phyloP scores from a whole-genome alignment of 23 tunicate genomes.

The Clavelina lepadiformis region DNA sequence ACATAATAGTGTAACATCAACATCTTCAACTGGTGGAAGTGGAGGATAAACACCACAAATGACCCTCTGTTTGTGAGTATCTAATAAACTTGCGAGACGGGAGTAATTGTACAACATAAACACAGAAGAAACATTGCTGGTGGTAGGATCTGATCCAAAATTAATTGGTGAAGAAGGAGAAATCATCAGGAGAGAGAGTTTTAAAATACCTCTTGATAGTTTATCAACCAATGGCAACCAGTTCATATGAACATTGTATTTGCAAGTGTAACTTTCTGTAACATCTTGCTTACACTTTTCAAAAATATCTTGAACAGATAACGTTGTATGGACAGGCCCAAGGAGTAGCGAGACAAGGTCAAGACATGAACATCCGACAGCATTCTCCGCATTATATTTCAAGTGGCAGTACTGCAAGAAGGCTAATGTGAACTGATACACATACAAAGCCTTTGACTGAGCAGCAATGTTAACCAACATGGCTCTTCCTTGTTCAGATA shows the following conservation, averaged over 20 bases:
- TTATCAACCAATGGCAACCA: slow-evolving; percentile 1
- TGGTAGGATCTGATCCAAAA: no score
- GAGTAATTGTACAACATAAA: slow-evolving; percentile 44
- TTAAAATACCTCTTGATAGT: slow-evolving; percentile 7
- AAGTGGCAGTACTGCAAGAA: no score
- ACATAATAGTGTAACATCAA: slow-evolving; percentile 8
- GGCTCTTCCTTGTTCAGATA: no score
- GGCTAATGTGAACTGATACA: no score
- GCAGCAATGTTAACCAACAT: no score
- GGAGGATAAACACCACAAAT: slow-evolving; percentile 24
- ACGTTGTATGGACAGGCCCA: not conserved
- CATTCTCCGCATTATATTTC: no score
- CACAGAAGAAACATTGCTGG: not conserved
- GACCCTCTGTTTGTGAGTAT: slow-evolving; percentile 3
- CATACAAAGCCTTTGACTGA: no score
- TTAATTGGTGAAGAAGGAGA: not conserved
- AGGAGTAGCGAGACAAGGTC: not conserved
- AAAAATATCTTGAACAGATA: not conserved
- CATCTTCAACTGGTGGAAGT: not conserved
- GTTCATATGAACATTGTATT: not conserved
- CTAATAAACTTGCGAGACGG: slow-evolving; percentile 21
- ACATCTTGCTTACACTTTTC: not conserved
- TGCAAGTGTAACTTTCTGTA: slow-evolving; percentile 4
- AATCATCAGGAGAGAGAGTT: slow-evolving; percentile 1
- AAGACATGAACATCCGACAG: not conserved